Evolutionary conservation across 2,888 invertebrate genomes (phyloP), one percentile per base, ranked within the genome.

Genomic region (Muschampia plurimacula): DNA sequence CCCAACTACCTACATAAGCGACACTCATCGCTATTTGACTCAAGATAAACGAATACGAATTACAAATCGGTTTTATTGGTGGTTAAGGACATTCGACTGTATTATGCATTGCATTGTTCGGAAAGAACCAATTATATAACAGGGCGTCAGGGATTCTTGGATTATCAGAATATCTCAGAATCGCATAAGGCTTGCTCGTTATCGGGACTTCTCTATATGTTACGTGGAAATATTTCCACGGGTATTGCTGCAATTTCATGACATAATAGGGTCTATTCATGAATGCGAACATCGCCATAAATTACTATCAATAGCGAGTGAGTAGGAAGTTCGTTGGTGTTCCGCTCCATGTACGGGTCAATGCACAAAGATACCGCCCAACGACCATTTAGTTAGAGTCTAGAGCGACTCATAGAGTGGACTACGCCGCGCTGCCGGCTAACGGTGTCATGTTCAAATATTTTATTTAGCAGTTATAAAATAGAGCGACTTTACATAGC

Each of bases 341-440:
- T 82, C 79, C 82, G 76, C 79, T 80, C 91, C 90, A 84, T 89
- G 86, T 90, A 89, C 83, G 90, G 92, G 91, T 91, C 91, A 91
- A 91, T 89, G 86, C 88, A 88, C 91, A 93, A 91, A 91, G 89
- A 84, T 83, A 85, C 91, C 92, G 91, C 87, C 73, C 66, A 78
- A 74, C 85, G 80, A 74, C 80, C 81, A 81, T 82, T 1, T 22
- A 22, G 22, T 1, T 22, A 22, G 22, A 22, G 22, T 22, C 83
- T 81, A 79, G 77, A 78, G 79, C 78, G 75, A 74, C 74, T 76
- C 77, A 80, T 76, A 74, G 67, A 74, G 67, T 59, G 28, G 55
- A 62, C 67, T 79, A 9, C 59, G 28, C 80, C 80, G 78, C 76
- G 73, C 77, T 76, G 80, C 81, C 78, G 78, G 73, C 78, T 90